phyloP scores from a whole-genome alignment of 2,888 invertebrate species.

The Dysmachus trigonus region DNA sequence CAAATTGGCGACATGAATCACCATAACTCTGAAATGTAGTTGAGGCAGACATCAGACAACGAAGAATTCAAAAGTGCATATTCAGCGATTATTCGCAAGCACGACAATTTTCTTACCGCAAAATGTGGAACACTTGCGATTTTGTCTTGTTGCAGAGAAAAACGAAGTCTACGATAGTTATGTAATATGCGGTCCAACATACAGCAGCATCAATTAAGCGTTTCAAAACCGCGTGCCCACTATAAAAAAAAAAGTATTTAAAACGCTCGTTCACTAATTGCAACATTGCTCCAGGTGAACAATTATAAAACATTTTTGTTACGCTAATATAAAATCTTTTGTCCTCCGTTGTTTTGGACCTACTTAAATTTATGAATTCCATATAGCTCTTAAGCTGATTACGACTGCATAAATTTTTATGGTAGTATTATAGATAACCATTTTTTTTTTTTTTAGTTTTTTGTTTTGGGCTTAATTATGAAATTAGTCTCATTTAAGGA shows the following conservation, averaged over 20 bases:
- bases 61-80: background rate
- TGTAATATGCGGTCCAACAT: background rate
- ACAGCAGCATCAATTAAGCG: slow-evolving; percentile 13
- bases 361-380: background rate
- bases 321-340: background rate
- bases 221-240: background rate
- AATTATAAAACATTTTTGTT: background rate
- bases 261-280: background rate
- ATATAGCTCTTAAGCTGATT: background rate
- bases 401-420: background rate
- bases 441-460: background rate
- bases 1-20: background rate
- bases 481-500: background rate
- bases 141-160: background rate
- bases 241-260: background rate
- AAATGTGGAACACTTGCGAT: slow-evolving; percentile 21
- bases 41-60: background rate
- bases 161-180: background rate
- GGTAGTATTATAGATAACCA: background rate
- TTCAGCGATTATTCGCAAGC: background rate
- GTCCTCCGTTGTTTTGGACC: background rate
- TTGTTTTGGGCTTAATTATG: background rate
- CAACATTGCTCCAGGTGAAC: background rate
- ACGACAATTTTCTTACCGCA: background rate
- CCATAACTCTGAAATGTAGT: background rate